These are phyloP conservation scores for Ammodytes dubius DNA, from an alignment of 2,113 vertebrate species.

Conservation along the genomic window DNA sequence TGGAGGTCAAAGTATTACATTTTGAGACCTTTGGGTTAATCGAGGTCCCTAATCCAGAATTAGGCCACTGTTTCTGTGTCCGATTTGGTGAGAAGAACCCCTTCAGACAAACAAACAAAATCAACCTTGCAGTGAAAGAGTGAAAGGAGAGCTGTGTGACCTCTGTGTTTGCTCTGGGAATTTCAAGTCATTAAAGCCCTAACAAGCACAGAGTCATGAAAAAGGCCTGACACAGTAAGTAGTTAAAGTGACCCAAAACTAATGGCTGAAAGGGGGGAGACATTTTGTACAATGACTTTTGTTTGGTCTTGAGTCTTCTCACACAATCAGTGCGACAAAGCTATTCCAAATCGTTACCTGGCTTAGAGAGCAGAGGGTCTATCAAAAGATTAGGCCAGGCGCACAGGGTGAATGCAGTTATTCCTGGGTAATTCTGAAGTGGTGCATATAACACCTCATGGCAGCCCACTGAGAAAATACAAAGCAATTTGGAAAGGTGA, in stretches of 20 bases:
- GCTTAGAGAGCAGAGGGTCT: slow-evolving; percentile 35
- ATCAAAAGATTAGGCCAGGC: slow-evolving; percentile 45
- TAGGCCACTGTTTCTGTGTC: slow-evolving; percentile 42
- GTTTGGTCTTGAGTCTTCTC: slow-evolving; percentile 41
- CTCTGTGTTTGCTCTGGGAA: slow-evolving; percentile 74
- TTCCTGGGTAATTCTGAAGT: slow-evolving; percentile 48
- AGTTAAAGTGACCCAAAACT: slow-evolving; percentile 66
- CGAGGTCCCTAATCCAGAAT: slow-evolving; percentile 41
- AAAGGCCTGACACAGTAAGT: slow-evolving; percentile 47
- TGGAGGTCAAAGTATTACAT: not conserved
- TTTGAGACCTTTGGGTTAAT: slow-evolving; percentile 33
- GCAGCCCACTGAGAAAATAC: slow-evolving; percentile 45
- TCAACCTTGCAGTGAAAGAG: slow-evolving; percentile 40
- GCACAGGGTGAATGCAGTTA: slow-evolving; percentile 31
- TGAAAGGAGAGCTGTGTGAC: slow-evolving; percentile 70
- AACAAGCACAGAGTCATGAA: slow-evolving; percentile 63
- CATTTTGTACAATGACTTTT: slow-evolving; percentile 64
- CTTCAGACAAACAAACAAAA: slow-evolving; percentile 71
- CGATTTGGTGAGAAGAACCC: slow-evolving; percentile 41
- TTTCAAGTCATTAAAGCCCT: slow-evolving; percentile 70
- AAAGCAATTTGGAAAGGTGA: slow-evolving; percentile 53
- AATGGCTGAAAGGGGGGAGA: slow-evolving; percentile 52
- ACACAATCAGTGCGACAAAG: slow-evolving; percentile 61
- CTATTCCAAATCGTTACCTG: slow-evolving; percentile 51
- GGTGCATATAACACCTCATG: slow-evolving; percentile 52